phyloP scores from a whole-genome alignment of 2,113 vertebrate genomes.

The Acanthochromis polyacanthus region DNA sequence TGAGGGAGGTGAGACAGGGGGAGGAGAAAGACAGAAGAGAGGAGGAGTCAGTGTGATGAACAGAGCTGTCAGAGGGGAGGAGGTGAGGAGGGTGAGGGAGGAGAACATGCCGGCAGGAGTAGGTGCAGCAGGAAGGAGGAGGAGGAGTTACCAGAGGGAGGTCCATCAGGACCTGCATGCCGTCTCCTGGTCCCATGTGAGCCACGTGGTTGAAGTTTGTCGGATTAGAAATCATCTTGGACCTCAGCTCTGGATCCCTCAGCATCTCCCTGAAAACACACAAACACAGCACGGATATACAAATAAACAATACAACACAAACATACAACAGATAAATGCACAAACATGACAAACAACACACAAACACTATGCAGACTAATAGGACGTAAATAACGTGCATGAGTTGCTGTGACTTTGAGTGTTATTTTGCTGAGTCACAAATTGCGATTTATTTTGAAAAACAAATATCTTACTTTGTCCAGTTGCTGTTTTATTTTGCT shows the following conservation, averaged over 20 bases:
- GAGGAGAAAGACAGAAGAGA: slow-evolving; percentile 84
- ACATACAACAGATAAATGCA: too few relatives aligned
- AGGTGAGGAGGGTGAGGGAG: slow-evolving; percentile 17
- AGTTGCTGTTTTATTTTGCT: too few relatives aligned
- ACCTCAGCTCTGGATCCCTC: slow-evolving; percentile 93
- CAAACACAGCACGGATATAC: background rate
- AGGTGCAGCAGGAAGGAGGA: background rate
- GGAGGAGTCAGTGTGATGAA: slow-evolving; percentile 69
- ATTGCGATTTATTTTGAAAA: too few relatives aligned
- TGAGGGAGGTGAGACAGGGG: slow-evolving; percentile 56
- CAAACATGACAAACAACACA: background rate
- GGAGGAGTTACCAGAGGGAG: slow-evolving; percentile 91
- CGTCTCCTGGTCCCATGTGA: slow-evolving; percentile 99
- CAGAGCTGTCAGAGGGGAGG: slow-evolving; percentile 27
- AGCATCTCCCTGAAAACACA: slow-evolving; percentile 92
- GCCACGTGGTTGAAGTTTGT: slow-evolving; percentile 99
- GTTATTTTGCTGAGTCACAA: background rate
- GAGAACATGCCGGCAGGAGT: slow-evolving; percentile 46
- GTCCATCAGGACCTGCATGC: slow-evolving; percentile 99
- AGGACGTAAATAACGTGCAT: too few relatives aligned
- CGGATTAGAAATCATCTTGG: slow-evolving; percentile 97
- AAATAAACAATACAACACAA: background rate
- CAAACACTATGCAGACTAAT: background rate
- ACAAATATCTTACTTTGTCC: too few relatives aligned
- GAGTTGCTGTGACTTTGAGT: background rate